A percentile compares a stretch with the other conserved stretches of the same genome.
These are phyloP conservation scores for Ptychodera flava DNA, from an alignment of 35 echinoderm and acorn worm genomes.

Conservation along the genomic window DNA sequence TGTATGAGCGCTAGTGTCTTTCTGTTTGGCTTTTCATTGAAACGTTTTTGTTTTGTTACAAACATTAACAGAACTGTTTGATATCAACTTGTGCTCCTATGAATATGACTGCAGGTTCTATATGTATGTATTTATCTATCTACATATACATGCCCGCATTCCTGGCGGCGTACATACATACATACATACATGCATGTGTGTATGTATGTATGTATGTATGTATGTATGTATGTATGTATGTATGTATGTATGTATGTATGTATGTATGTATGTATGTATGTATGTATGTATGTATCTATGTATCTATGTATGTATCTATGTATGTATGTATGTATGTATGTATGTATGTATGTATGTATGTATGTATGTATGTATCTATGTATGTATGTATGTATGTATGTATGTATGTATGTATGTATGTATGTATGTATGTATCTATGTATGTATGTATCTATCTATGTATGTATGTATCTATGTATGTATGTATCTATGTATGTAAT, in stretches of 20 bases:
- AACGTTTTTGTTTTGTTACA: not conserved
- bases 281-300: not conserved
- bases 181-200: not conserved
- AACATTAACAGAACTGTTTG: not conserved
- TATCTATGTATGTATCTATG: not conserved
- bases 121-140: not conserved
- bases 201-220: not conserved
- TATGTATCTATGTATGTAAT: not conserved
- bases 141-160: not conserved
- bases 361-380: not conserved
- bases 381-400: not conserved
- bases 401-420: not conserved
- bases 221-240: not conserved
- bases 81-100: not conserved
- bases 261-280: not conserved
- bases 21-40: not conserved
- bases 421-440: not conserved
- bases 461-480: not conserved
- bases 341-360: constrained; percentile 2
- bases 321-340: constrained; percentile 2
- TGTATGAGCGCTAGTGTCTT: too few relatives aligned
- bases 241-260: not conserved
- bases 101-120: not conserved
- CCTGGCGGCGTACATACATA: not conserved
- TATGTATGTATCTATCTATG: not conserved